phyloP scores from a whole-genome alignment of 2,888 invertebrate species.

The Lepetodrilus schrolli region DNA sequence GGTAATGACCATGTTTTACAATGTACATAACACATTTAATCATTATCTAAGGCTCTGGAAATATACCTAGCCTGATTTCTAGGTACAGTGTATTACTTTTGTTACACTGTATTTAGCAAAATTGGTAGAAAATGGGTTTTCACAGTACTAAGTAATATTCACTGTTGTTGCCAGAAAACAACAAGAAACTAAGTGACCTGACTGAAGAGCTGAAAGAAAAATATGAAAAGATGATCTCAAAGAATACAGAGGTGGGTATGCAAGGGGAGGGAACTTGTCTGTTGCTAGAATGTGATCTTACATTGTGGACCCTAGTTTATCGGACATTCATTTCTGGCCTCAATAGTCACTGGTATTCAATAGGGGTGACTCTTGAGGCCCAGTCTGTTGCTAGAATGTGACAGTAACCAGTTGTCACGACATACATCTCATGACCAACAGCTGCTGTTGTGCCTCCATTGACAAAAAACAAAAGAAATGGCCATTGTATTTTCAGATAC shows the following conservation, averaged over 20 bases:
- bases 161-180: constrained; percentile 33
- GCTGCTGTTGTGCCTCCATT: neutral
- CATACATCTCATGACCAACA: too few relatives aligned
- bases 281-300: too few relatives aligned
- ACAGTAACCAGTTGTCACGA: too few relatives aligned
- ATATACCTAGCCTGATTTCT: neutral
- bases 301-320: too few relatives aligned
- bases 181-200: constrained; percentile 40
- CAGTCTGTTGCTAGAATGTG: too few relatives aligned
- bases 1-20: neutral
- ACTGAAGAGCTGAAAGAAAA: constrained; percentile 41
- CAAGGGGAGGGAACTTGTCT: constrained; percentile 16
- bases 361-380: too few relatives aligned
- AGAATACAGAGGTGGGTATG: neutral
- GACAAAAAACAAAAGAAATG: neutral
- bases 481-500: neutral
- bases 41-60: neutral
- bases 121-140: too few relatives aligned
- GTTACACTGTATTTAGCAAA: neutral
- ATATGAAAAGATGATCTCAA: neutral
- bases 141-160: too few relatives aligned
- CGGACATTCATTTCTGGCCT: too few relatives aligned
- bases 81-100: neutral
- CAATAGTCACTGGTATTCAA: too few relatives aligned
- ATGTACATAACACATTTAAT: neutral